These are phyloP conservation scores for Elanoides forficatus DNA, from an alignment of 2,113 vertebrate species.

Conservation along the genomic window DNA sequence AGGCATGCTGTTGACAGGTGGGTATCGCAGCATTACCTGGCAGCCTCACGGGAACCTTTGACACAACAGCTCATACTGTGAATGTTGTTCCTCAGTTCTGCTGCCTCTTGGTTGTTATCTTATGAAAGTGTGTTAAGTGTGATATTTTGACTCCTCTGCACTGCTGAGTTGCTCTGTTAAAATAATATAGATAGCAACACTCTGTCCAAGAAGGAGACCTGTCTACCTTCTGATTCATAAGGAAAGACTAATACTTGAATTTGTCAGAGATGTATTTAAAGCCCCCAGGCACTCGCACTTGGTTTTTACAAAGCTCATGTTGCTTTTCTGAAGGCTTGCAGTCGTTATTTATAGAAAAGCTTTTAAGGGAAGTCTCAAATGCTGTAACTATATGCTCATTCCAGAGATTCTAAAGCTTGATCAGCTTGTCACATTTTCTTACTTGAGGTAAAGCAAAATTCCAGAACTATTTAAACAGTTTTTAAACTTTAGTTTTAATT, in stretches of 20 bases:
- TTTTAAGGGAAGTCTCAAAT: neutral
- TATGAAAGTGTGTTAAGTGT: fast-evolving
- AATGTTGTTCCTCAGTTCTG: neutral
- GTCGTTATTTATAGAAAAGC: neutral
- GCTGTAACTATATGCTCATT: neutral
- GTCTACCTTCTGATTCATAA: neutral
- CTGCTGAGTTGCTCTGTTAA: neutral
- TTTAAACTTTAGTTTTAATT: neutral
- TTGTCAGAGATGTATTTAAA: neutral
- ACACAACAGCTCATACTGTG: neutral
- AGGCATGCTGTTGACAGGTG: conserved; percentile 75
- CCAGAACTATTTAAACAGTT: neutral
- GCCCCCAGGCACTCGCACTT: neutral
- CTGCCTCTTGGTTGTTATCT: neutral
- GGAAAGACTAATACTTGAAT: neutral
- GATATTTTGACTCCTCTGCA: neutral
- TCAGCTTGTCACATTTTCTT: neutral
- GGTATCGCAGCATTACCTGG: neutral
- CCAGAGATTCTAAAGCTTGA: neutral
- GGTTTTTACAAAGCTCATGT: neutral
- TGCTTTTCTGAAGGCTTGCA: neutral
- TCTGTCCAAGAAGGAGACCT: neutral
- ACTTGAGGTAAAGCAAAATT: neutral
- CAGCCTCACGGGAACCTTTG: neutral
- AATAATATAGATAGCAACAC: neutral